phyloP scores from a whole-genome alignment of 2,888 invertebrate species.

The Dyspetes luteomarginatus region DNA sequence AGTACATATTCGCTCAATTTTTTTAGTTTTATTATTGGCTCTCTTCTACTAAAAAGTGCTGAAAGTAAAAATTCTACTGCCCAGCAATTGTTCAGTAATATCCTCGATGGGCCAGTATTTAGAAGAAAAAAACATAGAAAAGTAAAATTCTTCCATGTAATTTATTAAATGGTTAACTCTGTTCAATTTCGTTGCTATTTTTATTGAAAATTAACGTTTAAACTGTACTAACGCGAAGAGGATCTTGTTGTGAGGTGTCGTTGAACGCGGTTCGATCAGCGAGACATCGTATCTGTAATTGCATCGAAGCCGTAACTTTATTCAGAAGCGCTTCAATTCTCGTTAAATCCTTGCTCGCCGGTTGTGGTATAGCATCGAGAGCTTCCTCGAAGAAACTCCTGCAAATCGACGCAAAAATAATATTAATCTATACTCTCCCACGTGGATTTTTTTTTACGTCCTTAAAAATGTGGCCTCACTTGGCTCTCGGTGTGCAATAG shows the following conservation, averaged over 20 bases:
- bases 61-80: no score
- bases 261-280: constrained; percentile 60
- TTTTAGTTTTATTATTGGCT: no score
- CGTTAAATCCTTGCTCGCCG: constrained; percentile 85
- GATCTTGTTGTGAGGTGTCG: constrained; percentile 52
- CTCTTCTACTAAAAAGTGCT: no score
- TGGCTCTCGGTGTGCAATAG: constrained; percentile 88
- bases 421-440: not conserved
- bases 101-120: no score
- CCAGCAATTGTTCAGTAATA: no score
- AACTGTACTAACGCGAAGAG: constrained; percentile 69
- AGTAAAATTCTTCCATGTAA: no score
- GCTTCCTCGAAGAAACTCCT: constrained; percentile 93
- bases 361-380: constrained; percentile 89
- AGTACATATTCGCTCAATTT: no score
- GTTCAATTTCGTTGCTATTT: not conserved
- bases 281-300: constrained; percentile 80
- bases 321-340: constrained; percentile 78
- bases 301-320: constrained; percentile 79
- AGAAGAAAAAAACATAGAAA: no score
- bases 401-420: constrained; percentile 32
- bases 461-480: constrained; percentile 82
- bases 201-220: constrained; percentile 47
- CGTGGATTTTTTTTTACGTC: not conserved
- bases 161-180: no score